These are phyloP conservation scores for Ovis canadensis DNA, from an alignment of 2,113 vertebrate species.

Conservation along the genomic window DNA sequence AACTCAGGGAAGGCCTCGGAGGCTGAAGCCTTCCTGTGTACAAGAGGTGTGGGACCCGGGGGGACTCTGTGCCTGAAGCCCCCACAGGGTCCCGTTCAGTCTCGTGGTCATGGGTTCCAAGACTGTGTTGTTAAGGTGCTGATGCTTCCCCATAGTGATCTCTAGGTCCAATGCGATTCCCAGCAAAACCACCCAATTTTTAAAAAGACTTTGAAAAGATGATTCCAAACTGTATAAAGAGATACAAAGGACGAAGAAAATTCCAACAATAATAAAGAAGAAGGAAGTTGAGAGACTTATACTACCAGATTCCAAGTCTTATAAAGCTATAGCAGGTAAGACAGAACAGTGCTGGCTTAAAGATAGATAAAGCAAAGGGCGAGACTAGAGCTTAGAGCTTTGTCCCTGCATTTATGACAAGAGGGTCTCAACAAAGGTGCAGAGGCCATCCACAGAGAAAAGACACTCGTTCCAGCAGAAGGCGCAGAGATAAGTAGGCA, in stretches of 20 bases:
- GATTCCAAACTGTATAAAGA: neutral
- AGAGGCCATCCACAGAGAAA: neutral
- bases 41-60: neutral
- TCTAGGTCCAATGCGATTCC: neutral
- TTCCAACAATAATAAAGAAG: neutral
- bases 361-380: fast-evolving
- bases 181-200: neutral
- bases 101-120: neutral
- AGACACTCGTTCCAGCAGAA: neutral
- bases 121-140: no score
- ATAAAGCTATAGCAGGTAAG: neutral
- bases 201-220: neutral
- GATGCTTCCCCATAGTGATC: neutral
- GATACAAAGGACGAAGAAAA: neutral
- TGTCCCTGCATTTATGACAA: neutral
- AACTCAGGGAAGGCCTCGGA: neutral
- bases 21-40: neutral
- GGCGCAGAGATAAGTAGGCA: neutral
- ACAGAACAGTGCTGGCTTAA: neutral
- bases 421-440: neutral
- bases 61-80: neutral
- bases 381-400: neutral
- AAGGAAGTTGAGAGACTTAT: no score
- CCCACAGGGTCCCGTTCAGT: neutral
- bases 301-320: neutral